These are phyloP conservation scores for Acanthisitta chloris DNA, from an alignment of 2,113 vertebrate genomes.

Conservation along the genomic window DNA sequence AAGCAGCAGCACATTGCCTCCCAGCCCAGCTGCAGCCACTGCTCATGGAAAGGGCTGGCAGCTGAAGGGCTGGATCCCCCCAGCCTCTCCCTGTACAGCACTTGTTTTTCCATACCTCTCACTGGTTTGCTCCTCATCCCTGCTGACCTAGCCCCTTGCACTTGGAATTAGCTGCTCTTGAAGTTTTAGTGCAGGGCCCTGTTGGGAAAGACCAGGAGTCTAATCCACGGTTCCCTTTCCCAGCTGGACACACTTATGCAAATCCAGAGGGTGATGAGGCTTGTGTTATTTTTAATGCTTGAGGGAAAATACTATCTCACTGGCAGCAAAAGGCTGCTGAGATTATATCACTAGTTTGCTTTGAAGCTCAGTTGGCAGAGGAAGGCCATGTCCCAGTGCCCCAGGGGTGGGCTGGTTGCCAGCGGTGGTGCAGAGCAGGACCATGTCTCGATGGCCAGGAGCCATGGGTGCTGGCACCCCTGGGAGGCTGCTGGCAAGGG, in stretches of 20 bases:
- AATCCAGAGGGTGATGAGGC: background rate
- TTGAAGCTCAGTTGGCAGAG: background rate
- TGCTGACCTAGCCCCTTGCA: background rate
- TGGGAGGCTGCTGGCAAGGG: background rate
- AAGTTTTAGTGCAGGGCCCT: background rate
- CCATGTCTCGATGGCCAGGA: background rate
- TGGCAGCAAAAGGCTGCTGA: background rate
- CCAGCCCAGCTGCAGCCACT: background rate
- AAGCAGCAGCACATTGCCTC: background rate
- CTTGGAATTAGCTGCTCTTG: background rate
- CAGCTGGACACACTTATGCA: background rate
- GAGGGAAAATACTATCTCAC: background rate
- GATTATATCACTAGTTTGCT: background rate
- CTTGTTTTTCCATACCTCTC: background rate
- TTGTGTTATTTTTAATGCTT: background rate
- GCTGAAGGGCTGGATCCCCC: background rate
- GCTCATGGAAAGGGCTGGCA: background rate
- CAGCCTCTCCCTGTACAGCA: background rate
- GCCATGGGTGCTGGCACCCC: background rate
- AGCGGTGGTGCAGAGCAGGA: accelerated
- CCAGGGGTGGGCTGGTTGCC: background rate
- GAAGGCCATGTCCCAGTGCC: background rate
- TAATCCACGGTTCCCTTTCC: background rate
- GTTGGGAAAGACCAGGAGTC: background rate
- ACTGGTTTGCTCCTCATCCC: background rate